Conservation (phyloP, 2,113 vertebrate species). For the Cyanoderma ruficeps region DNA sequence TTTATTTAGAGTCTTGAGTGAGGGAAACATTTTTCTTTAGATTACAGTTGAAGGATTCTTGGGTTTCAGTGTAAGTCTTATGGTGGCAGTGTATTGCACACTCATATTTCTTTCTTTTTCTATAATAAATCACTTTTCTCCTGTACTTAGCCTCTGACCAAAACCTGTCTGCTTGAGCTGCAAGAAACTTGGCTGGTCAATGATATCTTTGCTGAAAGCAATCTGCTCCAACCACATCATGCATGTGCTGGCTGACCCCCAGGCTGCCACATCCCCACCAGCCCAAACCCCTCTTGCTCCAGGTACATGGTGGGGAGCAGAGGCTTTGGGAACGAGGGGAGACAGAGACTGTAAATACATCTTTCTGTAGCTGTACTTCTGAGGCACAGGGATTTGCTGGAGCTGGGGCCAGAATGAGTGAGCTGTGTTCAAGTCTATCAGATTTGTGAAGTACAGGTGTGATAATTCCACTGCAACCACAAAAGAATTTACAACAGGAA, state of each 20-base stretch:
- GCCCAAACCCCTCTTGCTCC: rapidly evolving
- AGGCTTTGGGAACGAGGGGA: background rate
- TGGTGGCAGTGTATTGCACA: background rate
- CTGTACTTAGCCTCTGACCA: conserved; percentile 28
- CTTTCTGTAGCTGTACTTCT: background rate
- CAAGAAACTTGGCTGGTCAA: background rate
- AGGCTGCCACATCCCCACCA: background rate
- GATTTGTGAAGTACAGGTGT: conserved; percentile 58
- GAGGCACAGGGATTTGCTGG: conserved; percentile 22
- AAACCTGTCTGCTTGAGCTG: conserved; percentile 1
- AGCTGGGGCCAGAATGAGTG: background rate
- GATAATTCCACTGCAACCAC: conserved; percentile 66
- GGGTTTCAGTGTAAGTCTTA: conserved; percentile 42
- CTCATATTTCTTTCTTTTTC: conserved; percentile 5
- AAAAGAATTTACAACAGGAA: conserved; percentile 74
- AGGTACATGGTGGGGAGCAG: background rate
- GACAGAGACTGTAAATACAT: background rate
- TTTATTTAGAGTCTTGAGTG: conserved; percentile 10
- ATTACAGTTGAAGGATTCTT: conserved; percentile 56
- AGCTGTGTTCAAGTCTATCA: background rate
- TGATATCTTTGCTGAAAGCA: background rate
- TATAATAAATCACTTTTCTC: conserved; percentile 25
- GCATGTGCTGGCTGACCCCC: background rate
- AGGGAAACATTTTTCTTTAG: conserved; percentile 55
- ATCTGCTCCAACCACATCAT: background rate